Evolutionary conservation across 2,888 invertebrate genomes (phyloP), one percentile per base, ranked within the genome.

Genomic region (Syrphus vitripennis): DNA sequence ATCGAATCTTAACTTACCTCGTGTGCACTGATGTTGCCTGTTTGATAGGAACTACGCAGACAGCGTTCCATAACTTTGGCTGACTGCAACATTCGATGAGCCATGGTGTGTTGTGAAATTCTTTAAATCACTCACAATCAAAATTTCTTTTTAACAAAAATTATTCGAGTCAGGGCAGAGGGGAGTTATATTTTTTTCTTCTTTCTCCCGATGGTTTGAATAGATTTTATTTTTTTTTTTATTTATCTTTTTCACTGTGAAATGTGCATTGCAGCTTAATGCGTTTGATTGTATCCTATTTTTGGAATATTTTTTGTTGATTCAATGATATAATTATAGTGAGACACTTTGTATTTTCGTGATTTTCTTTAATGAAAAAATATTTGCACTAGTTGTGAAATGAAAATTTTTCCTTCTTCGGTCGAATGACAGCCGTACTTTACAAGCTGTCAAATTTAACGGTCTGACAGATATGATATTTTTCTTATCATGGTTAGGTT

Each of bases 61-160:
- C 89, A 89, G 90, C 93, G 93, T 90, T 95, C 95, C 88, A 95
- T 91, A 89, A 93, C 94, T 89, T 92, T 94, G 57, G 94, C 94
- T 75, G 94, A 93, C 87, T 92, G 93, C 79, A 95, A 91, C 88
- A 95, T 91, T 90, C 95, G 94, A 90, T 94, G 94, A 88, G 95
- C 95, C 95, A 95, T 95, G 37, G 69, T 82, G 69, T 82, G 48
- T 45, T 67, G 31, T 65, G 26, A 45, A 75, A 72, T 72, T 77
- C 63, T 48, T 2, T 48, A 26, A 1, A 31, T 42, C n/a, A 26
- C 24, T 31, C 10, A 29, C 31, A 75, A 57, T 31, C 19, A 12
- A 45, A 79, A 79, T 53, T 40, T 70, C 5, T 57, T 63, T 45
- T 12, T n/a, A 45, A 3, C 14, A 10, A n/a, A 50, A 31, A 14